A percentile compares a stretch with the other conserved stretches of the same genome.
phyloP scores from a whole-genome alignment of 2,888 invertebrate genomes.

The Rhamphomyia laevipes region DNA sequence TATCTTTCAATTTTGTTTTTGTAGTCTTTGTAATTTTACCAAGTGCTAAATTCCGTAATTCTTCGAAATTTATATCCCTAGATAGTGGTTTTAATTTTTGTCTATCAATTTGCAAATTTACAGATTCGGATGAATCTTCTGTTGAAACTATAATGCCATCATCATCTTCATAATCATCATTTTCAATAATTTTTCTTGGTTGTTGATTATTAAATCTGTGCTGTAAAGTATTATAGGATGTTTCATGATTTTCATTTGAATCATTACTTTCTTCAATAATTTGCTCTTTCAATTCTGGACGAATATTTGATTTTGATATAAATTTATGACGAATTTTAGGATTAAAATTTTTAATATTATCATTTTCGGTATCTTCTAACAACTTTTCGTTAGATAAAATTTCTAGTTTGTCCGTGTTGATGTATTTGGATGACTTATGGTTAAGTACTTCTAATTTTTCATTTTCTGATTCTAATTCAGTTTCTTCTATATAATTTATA shows the following conservation, averaged over 20 bases:
- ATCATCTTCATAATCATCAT: constrained; percentile 18
- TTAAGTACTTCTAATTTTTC: too few species aligned
- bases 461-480: too few species aligned
- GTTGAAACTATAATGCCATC: constrained; percentile 24
- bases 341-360: too few species aligned
- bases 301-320: neutral
- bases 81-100: constrained; percentile 10
- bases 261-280: neutral
- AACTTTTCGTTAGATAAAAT: too few species aligned
- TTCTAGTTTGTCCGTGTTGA: too few species aligned
- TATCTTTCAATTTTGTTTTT: constrained; percentile 29
- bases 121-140: constrained; percentile 18
- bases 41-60: constrained; percentile 29
- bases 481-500: too few species aligned
- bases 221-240: too few species aligned
- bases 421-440: too few species aligned
- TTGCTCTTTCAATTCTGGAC: constrained; percentile 1
- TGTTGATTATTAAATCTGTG: too few species aligned
- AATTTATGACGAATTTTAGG: too few species aligned
- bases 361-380: too few species aligned
- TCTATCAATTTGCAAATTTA: constrained; percentile 1
- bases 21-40: constrained; percentile 28
- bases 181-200: constrained; percentile 1
- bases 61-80: constrained; percentile 32
- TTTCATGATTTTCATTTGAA: too few species aligned